Percentiles rank a stretch among this genome's conserved stretches.
Evolutionary conservation across 2,113 vertebrate genomes (phyloP).

Genomic region (Laterallus jamaicensis): DNA sequence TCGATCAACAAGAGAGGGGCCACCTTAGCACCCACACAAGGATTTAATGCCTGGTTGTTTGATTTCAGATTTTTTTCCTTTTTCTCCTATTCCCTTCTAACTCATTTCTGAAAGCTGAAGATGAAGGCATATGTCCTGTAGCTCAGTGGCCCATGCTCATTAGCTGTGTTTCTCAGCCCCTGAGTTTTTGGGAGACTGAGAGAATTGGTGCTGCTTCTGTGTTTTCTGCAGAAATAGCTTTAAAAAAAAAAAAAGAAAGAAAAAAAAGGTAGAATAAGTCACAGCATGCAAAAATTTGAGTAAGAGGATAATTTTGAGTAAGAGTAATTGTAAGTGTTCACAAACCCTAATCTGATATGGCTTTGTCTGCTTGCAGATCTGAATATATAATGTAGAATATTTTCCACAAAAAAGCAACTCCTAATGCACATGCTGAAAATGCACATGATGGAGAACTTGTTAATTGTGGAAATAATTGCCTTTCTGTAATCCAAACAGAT

Average conservation of each 20-base stretch:
- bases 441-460: not conserved
- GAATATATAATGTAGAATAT: not conserved
- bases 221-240: not conserved
- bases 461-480: not conserved
- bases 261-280: not conserved
- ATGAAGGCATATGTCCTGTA: not conserved
- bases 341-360: not conserved
- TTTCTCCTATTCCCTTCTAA: not conserved
- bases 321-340: not conserved
- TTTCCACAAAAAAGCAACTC: not conserved
- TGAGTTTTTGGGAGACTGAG: not conserved
- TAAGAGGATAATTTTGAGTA: not conserved
- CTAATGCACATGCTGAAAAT: not conserved
- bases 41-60: not conserved
- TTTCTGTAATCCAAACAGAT: not conserved
- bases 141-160: not conserved
- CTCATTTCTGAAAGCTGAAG: not conserved
- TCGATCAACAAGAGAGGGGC: not conserved
- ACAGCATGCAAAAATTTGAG: rapidly evolving
- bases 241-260: not conserved
- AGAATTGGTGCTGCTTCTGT: not conserved
- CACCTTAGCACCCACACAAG: not conserved
- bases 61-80: too few species aligned
- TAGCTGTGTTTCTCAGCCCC: not conserved
- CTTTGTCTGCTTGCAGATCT: not conserved